Conservation (phyloP, 2,797 vertebrate species). For the Micrastur ruficollis region DNA sequence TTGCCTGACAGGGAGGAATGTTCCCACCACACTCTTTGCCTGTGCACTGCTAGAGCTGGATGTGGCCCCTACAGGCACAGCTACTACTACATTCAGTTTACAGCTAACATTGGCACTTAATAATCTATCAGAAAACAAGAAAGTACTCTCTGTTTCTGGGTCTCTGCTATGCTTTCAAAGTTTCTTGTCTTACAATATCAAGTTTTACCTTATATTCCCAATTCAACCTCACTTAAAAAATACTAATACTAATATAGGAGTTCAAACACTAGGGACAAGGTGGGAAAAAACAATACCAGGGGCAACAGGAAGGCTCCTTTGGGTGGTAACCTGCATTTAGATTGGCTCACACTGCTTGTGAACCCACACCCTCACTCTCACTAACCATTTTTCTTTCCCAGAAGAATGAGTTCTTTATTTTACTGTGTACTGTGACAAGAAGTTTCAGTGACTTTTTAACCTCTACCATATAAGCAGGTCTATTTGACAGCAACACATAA, state of each 20-base stretch:
- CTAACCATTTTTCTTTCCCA: not conserved
- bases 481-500: not conserved
- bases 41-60: accelerated
- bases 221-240: not conserved
- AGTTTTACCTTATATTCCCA: not conserved
- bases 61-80: not conserved
- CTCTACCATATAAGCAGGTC: not conserved
- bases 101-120: not conserved
- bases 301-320: not conserved
- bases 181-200: not conserved
- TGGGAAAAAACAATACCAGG: not conserved
- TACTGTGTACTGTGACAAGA: not conserved
- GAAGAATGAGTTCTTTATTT: constrained; percentile 56
- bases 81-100: not conserved
- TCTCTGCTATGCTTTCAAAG: not conserved
- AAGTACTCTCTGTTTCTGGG: not conserved
- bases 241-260: not conserved
- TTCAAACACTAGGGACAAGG: not conserved
- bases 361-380: not conserved
- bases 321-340: not conserved
- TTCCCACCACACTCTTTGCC: not conserved
- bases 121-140: not conserved
- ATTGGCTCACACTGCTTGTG: not conserved
- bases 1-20: not conserved
- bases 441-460: constrained; percentile 30